Evolutionary conservation across 2,797 vertebrate species (phyloP), one percentile per base, ranked within the genome.

Genomic region (Cossypha dichroa): DNA sequence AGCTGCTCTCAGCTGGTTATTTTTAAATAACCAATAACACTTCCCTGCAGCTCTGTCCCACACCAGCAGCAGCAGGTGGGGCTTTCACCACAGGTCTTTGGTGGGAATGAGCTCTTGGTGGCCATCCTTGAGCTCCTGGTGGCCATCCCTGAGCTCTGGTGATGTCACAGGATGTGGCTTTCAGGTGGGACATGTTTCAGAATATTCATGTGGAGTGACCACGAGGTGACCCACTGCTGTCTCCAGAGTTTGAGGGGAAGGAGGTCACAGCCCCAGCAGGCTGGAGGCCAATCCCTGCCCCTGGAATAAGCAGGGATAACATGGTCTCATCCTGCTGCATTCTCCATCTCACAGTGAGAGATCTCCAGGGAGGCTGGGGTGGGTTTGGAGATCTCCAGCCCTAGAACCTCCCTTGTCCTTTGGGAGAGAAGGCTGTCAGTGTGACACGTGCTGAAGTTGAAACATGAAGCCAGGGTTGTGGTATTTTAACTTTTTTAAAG

Each of bases 1-100:
- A 86, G 88, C 29, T 58, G 90, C 59, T 91, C 93, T 95, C 92
- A 92, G 93, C 62, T 48, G 34, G 85, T 88, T 95, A 85, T 94
- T 94, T 93, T 94, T 94, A 90, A 95, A 51, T 20, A 79, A 88
- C 80, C 78, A 36, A n/a, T 3, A 69, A 34, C 63, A 12, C 40
- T 72, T 58, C 56, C 66, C 69, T 2, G 9, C 75, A 63, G 81
- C 63, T 89, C 74, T 28, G 5, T 60, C 75, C 84, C 29, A 17
- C 69, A 4, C 15, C 1, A 2, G 49, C 19, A 48, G 89, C 72
- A 45, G 60, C 1, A 31, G 54, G 62, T 64, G 83, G 58, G 55
- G 33, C 6, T 70, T 54, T 9, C 19, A 4, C 21, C 49, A 2
- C 12, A 4, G 54, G 7, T 45, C 38, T 25, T 10, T 7, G 43